These are phyloP conservation scores for Ptilodon capucinus DNA, from an alignment of 2,888 invertebrate species.

Conservation along the genomic window DNA sequence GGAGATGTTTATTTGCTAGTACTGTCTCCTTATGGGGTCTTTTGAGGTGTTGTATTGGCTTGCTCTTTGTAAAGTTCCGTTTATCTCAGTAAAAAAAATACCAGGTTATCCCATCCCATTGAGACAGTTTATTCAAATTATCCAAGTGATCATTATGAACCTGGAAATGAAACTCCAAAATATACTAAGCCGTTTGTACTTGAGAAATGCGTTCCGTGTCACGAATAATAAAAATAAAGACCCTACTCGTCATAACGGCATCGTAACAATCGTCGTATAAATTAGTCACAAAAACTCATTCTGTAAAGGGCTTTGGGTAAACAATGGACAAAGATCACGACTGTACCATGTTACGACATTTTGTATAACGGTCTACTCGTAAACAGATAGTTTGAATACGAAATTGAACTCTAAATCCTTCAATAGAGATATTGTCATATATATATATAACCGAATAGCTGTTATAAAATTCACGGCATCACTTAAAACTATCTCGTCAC, in stretches of 20 bases:
- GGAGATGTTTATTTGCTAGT: constrained; percentile 43
- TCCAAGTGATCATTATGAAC: neutral
- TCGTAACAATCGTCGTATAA: constrained; percentile 26
- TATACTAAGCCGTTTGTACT: neutral
- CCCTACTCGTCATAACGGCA: constrained; percentile 14
- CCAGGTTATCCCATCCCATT: too few species aligned
- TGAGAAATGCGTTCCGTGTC: constrained; percentile 5
- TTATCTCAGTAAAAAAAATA: too few species aligned
- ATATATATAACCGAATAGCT: too few species aligned
- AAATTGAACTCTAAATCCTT: neutral
- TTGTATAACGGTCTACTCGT: constrained; percentile 6
- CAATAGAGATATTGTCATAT: too few species aligned
- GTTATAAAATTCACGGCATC: neutral
- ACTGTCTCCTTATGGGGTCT: constrained; percentile 14
- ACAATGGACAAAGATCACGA: constrained; percentile 37
- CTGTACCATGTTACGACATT: constrained; percentile 20
- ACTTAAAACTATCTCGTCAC: constrained; percentile 19
- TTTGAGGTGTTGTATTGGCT: neutral
- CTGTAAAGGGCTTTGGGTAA: constrained; percentile 25
- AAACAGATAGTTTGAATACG: neutral
- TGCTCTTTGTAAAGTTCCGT: too few species aligned
- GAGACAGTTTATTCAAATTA: too few species aligned
- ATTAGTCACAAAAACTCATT: constrained; percentile 34
- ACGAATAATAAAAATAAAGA: constrained; percentile 20
- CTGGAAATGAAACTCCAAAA: neutral